These are phyloP conservation scores for Ophiothrix spiculata DNA, from an alignment of 35 echinoderm and acorn worm genomes.

Conservation along the genomic window DNA sequence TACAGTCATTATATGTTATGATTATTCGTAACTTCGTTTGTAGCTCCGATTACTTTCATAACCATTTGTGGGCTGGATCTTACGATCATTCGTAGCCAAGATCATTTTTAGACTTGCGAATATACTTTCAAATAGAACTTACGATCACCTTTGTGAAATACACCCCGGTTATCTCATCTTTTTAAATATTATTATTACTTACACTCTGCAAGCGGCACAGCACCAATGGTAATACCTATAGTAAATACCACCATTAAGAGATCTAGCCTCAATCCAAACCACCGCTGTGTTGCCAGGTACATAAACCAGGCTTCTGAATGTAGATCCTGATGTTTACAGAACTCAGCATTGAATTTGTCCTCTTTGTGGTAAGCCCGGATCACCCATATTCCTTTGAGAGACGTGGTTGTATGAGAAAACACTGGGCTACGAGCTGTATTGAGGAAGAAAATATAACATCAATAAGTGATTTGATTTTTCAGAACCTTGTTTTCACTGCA, in stretches of 20 bases:
- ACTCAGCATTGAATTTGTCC: constrained; percentile 49
- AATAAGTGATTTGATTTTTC: too few relatives aligned
- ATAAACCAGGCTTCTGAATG: constrained; percentile 86
- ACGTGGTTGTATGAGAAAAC: constrained; percentile 84
- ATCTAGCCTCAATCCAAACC: constrained; percentile 78
- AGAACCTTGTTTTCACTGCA: too few relatives aligned
- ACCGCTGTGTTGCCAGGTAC: constrained; percentile 59
- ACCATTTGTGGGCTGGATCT: too few relatives aligned
- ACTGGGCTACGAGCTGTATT: constrained; percentile 82
- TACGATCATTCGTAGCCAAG: too few relatives aligned
- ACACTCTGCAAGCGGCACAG: constrained; percentile 52
- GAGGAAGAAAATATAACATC: constrained; percentile 11
- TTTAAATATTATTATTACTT: too few relatives aligned
- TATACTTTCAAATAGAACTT: too few relatives aligned
- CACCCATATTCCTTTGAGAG: constrained; percentile 70
- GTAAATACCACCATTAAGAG: constrained; percentile 59
- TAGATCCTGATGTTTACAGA: constrained; percentile 61
- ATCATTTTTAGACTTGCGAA: too few relatives aligned
- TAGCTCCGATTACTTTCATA: too few relatives aligned
- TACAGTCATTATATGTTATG: too few relatives aligned
- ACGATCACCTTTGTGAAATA: too few relatives aligned
- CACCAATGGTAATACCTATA: constrained; percentile 38
- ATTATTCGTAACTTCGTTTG: too few relatives aligned
- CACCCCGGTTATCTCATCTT: too few relatives aligned
- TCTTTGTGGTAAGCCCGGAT: constrained; percentile 83